Evolutionary conservation across 1,140 invertebrate species (phyloP).

Genomic region (Cataglyphis hispanica): DNA sequence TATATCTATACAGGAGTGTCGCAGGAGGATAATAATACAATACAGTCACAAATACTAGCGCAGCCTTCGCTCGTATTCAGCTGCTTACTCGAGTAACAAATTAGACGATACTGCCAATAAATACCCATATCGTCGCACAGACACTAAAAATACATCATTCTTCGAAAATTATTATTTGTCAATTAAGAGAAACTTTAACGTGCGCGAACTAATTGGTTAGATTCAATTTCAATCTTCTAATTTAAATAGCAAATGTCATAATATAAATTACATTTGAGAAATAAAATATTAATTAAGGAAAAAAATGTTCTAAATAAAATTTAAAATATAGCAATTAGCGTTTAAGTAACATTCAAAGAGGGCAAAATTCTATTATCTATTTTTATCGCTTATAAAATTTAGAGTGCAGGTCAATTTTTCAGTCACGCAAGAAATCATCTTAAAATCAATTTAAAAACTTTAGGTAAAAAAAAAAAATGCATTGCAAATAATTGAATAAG

Average conservation of each 20-base stretch:
- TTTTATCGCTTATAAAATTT: neutral
- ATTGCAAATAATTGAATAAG: neutral
- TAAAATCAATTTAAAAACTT: neutral
- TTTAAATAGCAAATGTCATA: neutral
- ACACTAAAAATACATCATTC: neutral
- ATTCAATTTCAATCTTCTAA: neutral
- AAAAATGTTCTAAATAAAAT: neutral
- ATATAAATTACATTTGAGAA: neutral
- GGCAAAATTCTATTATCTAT: neutral
- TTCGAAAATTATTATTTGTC: constrained; percentile 25
- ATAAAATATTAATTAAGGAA: neutral
- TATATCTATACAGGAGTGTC: constrained; percentile 46
- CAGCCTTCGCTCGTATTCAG: constrained; percentile 16
- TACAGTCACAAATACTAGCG: constrained; percentile 12
- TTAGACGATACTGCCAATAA: constrained; percentile 26
- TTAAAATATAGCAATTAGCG: neutral
- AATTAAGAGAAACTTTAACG: neutral
- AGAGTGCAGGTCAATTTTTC: neutral
- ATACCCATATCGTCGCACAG: constrained; percentile 10
- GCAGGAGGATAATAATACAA: constrained; percentile 42
- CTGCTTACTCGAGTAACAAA: constrained; percentile 34
- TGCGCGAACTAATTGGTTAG: neutral
- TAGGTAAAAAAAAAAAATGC: neutral
- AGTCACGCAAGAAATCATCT: neutral
- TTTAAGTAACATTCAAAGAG: neutral